These are phyloP conservation scores for Microcebus griseorufus DNA, from an alignment of 2,113 vertebrate genomes.

Conservation along the genomic window DNA sequence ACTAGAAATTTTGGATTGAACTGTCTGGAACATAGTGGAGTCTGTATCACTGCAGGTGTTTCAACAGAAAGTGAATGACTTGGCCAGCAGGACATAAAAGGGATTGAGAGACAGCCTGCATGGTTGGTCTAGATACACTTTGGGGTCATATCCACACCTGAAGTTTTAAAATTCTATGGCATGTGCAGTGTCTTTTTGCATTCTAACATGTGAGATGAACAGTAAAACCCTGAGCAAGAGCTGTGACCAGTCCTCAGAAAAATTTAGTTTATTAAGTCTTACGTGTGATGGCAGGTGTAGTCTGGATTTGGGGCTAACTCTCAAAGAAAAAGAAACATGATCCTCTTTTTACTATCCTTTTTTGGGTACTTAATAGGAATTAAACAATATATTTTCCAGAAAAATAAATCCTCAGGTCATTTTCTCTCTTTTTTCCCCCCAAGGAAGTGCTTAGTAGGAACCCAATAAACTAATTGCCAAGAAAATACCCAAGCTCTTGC, in stretches of 20 bases:
- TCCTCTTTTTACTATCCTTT: not conserved
- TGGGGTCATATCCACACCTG: not conserved
- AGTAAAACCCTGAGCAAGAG: not conserved
- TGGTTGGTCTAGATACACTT: not conserved
- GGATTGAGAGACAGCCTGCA: not conserved
- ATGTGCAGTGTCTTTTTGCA: not conserved
- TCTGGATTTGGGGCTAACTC: not conserved
- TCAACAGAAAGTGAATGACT: not conserved
- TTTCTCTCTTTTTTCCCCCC: not conserved
- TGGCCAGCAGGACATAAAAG: not conserved
- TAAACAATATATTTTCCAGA: not conserved
- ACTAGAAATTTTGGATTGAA: not conserved
- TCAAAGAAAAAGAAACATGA: not conserved
- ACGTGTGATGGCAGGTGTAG: not conserved
- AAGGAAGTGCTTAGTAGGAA: not conserved
- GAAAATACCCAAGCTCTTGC: not conserved
- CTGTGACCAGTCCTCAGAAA: not conserved
- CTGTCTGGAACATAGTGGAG: not conserved
- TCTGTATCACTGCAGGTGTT: not conserved
- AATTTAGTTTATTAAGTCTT: not conserved
- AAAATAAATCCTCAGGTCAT: not conserved
- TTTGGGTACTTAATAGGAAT: not conserved
- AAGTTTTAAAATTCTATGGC: not conserved
- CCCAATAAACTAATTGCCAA: not conserved
- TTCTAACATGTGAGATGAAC: not conserved